Percentiles rank a stretch among this genome's conserved stretches.
phyloP scores from a whole-genome alignment of 2,888 invertebrate species.

The Microplitis deprimator region DNA sequence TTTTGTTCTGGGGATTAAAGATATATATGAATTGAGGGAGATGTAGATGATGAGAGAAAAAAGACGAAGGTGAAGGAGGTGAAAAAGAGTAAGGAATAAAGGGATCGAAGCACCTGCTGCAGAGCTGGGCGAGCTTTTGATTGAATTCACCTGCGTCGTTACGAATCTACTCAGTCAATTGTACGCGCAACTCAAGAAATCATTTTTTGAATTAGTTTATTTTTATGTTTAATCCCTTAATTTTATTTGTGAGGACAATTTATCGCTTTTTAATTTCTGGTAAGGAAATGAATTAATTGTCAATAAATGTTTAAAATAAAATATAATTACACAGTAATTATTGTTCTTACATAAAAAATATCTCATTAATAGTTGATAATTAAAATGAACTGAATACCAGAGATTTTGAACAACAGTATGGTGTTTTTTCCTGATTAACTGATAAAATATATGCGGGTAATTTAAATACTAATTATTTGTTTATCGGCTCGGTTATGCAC shows the following conservation, averaged over 20 bases:
- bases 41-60: conserved; percentile 31
- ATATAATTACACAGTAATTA: neutral
- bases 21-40: conserved; percentile 36
- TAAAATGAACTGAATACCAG: neutral
- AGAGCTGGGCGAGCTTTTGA: conserved; percentile 51
- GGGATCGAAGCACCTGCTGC: conserved; percentile 54
- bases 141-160: conserved; percentile 60
- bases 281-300: too few relatives aligned
- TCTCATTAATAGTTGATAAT: neutral
- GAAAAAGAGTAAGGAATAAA: conserved; percentile 34
- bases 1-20: conserved; percentile 34
- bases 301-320: too few relatives aligned
- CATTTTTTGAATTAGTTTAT: conserved; percentile 25
- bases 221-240: neutral
- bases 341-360: neutral
- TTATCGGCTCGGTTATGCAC: conserved; percentile 55
- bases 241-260: too few relatives aligned
- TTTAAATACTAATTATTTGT: conserved; percentile 65
- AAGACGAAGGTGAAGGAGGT: conserved; percentile 41
- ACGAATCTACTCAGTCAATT: conserved; percentile 41
- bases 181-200: conserved; percentile 30
- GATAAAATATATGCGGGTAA: conserved; percentile 52
- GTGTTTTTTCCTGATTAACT: neutral
- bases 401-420: neutral
- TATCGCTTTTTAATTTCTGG: too few relatives aligned